phyloP scores from a whole-genome alignment of 1,140 invertebrate species.

The Lasaia peninsularis region DNA sequence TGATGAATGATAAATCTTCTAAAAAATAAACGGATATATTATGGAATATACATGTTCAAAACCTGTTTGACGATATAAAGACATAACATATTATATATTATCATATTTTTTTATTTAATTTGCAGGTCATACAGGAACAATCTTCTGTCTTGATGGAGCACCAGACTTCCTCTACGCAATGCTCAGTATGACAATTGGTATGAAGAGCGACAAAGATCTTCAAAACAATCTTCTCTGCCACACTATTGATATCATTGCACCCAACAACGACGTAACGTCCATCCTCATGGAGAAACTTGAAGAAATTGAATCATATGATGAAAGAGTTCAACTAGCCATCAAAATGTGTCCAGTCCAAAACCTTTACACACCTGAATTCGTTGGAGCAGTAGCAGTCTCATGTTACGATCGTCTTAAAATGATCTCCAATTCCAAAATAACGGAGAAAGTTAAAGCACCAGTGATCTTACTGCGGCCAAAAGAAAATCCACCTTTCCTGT shows the following conservation, averaged over 20 bases:
- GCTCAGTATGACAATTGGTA: conserved; percentile 51
- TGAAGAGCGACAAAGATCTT: conserved; percentile 70
- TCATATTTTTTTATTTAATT: too few relatives aligned
- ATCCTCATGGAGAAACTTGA: conserved; percentile 72
- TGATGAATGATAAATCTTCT: too few relatives aligned
- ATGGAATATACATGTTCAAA: too few relatives aligned
- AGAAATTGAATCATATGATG: conserved; percentile 77
- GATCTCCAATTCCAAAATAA: conserved; percentile 34
- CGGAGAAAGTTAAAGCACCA: conserved; percentile 75
- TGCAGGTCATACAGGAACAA: conserved; percentile 71
- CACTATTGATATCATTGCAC: conserved; percentile 74
- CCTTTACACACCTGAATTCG: conserved; percentile 74
- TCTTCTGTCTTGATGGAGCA: conserved; percentile 79
- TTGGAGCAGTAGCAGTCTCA: conserved; percentile 59
- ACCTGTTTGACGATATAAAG: too few relatives aligned
- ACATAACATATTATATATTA: too few relatives aligned
- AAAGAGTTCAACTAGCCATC: conserved; percentile 57
- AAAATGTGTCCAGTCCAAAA: conserved; percentile 48
- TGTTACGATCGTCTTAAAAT: conserved; percentile 80
- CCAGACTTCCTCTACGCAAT: conserved; percentile 78
- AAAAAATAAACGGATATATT: too few relatives aligned
- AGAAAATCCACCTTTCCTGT: conserved; percentile 62
- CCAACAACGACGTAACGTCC: conserved; percentile 70
- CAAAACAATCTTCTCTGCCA: conserved; percentile 77
- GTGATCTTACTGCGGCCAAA: conserved; percentile 82